phyloP scores from a whole-genome alignment of 2,797 vertebrate genomes.

The Lithobates pipiens region DNA sequence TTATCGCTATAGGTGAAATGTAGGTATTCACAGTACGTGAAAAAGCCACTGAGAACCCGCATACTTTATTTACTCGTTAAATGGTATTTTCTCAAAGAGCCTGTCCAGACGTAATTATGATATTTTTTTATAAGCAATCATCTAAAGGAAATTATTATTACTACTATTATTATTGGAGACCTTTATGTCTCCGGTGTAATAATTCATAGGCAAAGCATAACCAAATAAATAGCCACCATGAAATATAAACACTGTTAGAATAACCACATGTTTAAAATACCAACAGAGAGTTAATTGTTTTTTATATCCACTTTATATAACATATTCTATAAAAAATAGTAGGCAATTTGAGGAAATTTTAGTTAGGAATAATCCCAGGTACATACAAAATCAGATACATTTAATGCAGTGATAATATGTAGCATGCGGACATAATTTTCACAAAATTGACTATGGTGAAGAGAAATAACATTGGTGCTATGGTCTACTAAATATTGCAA shows the following conservation, averaged over 20 bases:
- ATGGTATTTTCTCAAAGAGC: neutral
- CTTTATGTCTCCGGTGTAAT: conserved; percentile 4
- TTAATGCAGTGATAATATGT: neutral
- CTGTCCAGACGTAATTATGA: conserved; percentile 14
- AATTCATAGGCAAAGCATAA: conserved; percentile 40
- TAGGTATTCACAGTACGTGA: conserved; percentile 3
- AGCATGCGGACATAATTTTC: neutral
- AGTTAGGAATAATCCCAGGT: neutral
- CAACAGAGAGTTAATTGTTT: conserved; percentile 29
- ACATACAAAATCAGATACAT: neutral
- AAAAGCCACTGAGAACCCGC: neutral
- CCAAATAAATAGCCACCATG: conserved; percentile 43
- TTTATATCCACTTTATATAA: conserved; percentile 17
- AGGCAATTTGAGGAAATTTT: neutral
- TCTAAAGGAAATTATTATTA: conserved; percentile 29
- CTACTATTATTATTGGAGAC: conserved; percentile 12
- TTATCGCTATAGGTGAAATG: conserved; percentile 38
- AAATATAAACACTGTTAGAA: conserved; percentile 39
- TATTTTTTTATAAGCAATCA: conserved; percentile 12
- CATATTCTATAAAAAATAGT: neutral
- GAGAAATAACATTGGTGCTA: neutral
- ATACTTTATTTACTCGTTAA: neutral
- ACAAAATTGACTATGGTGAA: neutral
- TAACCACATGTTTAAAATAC: conserved; percentile 47
- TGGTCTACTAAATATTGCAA: neutral